Percentiles rank a stretch among this genome's conserved stretches.
Conservation (phyloP, 1,140 invertebrate species). For the Aphelinus atriplicis region DNA sequence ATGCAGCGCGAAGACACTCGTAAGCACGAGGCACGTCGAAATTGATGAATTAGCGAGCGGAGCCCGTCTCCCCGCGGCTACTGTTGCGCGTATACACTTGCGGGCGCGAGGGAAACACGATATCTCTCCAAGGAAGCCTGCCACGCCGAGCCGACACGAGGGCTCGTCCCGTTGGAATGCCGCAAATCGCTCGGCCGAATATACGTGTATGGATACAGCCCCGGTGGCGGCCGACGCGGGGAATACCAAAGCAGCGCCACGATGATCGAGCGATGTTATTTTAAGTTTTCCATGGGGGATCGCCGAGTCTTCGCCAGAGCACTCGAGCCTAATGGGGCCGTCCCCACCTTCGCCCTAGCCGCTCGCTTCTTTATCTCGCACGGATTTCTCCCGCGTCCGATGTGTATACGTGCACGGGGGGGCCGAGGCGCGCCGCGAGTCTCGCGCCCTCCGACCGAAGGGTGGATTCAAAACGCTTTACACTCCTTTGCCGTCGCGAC, state of each 20-base stretch:
- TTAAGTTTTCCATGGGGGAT: conserved; percentile 66
- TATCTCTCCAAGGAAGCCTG: conserved; percentile 16
- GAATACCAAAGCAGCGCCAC: conserved; percentile 54
- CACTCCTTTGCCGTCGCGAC: conserved; percentile 61
- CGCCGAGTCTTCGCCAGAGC: too few species aligned
- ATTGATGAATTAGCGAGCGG: too few species aligned
- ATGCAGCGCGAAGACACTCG: too few species aligned
- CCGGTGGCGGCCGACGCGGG: conserved; percentile 22
- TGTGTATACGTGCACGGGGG: conserved; percentile 38
- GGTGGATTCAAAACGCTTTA: conserved; percentile 66
- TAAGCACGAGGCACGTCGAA: too few species aligned
- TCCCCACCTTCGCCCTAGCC: not conserved
- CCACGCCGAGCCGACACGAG: not conserved
- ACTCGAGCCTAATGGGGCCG: conserved; percentile 6
- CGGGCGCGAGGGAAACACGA: too few species aligned
- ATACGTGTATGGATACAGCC: not conserved
- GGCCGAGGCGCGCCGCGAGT: conserved; percentile 44
- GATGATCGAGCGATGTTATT: conserved; percentile 67
- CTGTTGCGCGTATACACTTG: too few species aligned
- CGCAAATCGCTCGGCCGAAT: conserved; percentile 22
- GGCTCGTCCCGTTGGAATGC: not conserved
- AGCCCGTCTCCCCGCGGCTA: too few species aligned
- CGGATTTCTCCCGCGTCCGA: conserved; percentile 24
- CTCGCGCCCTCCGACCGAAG: conserved; percentile 58
- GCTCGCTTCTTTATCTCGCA: conserved; percentile 40